phyloP scores from a whole-genome alignment of 2,797 vertebrate genomes.

The Emydoidea blandingii region DNA sequence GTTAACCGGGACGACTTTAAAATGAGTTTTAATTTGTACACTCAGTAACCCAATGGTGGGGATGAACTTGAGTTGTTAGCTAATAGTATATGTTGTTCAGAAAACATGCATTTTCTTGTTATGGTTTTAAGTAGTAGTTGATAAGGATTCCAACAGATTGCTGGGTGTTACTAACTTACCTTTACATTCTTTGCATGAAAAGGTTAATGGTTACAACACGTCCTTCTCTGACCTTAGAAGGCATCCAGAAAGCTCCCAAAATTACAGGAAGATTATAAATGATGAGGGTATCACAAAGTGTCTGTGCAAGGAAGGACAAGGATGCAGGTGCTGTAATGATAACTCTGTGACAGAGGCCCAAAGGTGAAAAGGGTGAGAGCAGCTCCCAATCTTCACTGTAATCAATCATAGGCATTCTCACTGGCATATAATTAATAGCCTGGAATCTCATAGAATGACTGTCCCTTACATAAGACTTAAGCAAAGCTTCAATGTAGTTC shows the following conservation, averaged over 20 bases:
- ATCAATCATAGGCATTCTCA: slow-evolving; percentile 82
- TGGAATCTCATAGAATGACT: slow-evolving; percentile 78
- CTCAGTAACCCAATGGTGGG: slow-evolving; percentile 46
- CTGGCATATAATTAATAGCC: slow-evolving; percentile 84
- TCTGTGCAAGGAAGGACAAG: slow-evolving; percentile 65
- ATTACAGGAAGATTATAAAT: slow-evolving; percentile 76
- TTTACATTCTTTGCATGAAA: slow-evolving; percentile 27
- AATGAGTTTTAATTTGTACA: slow-evolving; percentile 68
- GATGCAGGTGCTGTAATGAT: slow-evolving; percentile 79
- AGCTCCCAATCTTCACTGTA: slow-evolving; percentile 73
- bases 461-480: slow-evolving; percentile 60
- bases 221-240: slow-evolving; percentile 78
- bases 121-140: slow-evolving; percentile 12
- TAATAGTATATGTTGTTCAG: slow-evolving; percentile 31
- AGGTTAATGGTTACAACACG: slow-evolving; percentile 66
- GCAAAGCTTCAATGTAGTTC: slow-evolving; percentile 52
- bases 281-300: slow-evolving; percentile 77
- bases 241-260: slow-evolving; percentile 61
- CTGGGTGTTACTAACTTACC: slow-evolving; percentile 19
- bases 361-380: slow-evolving; percentile 72
- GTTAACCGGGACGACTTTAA: too few species aligned
- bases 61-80: slow-evolving; percentile 54
- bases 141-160: slow-evolving; percentile 16
- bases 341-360: slow-evolving; percentile 57
- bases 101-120: slow-evolving; percentile 32